phyloP scores from a whole-genome alignment of 2,888 invertebrate species.

The Pharmacophagus antenor region DNA sequence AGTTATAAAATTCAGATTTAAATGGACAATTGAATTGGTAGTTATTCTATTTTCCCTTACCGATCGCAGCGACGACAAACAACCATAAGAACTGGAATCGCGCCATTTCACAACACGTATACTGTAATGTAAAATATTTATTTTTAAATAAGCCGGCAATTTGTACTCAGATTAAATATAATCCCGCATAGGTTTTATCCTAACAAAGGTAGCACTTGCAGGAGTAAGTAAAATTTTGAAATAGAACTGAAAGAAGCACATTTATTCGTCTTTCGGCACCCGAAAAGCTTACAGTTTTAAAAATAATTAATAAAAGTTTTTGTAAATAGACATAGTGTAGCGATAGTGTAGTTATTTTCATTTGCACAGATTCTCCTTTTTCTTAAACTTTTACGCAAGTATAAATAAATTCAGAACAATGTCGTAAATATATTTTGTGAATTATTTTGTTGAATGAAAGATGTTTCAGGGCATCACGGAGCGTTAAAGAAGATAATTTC shows the following conservation, averaged over 20 bases:
- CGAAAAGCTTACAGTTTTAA: background rate
- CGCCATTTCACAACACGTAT: conserved; percentile 56
- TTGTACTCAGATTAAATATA: background rate
- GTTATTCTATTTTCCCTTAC: conserved; percentile 45
- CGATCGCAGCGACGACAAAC: conserved; percentile 51
- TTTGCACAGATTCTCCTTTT: background rate
- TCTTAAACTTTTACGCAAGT: background rate
- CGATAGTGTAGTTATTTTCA: background rate
- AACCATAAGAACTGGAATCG: conserved; percentile 55
- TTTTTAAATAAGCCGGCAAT: background rate
- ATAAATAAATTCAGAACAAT: too few species aligned
- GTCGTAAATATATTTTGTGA: background rate
- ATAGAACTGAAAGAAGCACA: too few species aligned
- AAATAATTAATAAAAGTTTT: background rate
- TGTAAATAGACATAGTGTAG: background rate
- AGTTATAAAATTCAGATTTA: too few species aligned
- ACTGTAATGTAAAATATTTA: conserved; percentile 46
- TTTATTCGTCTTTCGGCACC: too few species aligned
- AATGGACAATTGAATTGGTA: background rate
- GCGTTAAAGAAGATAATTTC: background rate
- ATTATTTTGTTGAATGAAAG: background rate
- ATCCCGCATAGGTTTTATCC: too few species aligned
- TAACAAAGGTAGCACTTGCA: background rate
- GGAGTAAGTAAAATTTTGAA: background rate
- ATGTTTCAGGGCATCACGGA: background rate